phyloP scores from a whole-genome alignment of 1,140 invertebrate species.

The Formica selysi region DNA sequence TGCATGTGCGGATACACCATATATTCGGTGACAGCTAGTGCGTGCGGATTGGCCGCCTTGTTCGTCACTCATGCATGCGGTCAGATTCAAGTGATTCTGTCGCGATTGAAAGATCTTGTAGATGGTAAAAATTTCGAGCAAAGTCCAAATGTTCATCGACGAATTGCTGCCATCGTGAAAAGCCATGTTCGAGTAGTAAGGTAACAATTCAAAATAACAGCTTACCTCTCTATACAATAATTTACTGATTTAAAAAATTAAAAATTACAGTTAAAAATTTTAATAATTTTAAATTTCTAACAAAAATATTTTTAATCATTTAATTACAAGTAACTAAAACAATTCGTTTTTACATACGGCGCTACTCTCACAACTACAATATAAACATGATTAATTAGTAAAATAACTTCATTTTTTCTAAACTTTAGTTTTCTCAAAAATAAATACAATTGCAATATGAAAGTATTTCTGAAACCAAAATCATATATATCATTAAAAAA shows the following conservation, averaged over 20 bases:
- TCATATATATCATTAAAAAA: too few species aligned
- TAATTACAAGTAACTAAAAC: too few species aligned
- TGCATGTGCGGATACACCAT: slow-evolving; percentile 59
- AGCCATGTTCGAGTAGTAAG: slow-evolving; percentile 59
- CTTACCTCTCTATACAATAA: not conserved
- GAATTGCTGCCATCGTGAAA: slow-evolving; percentile 60
- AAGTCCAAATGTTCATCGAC: not conserved
- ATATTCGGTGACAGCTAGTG: slow-evolving; percentile 38
- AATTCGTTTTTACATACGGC: too few species aligned
- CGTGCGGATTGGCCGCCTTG: slow-evolving; percentile 65
- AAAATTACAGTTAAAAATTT: not conserved
- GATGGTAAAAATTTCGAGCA: not conserved
- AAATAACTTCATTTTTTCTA: too few species aligned
- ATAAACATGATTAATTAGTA: too few species aligned
- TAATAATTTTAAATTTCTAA: not conserved
- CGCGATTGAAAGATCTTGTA: slow-evolving; percentile 58
- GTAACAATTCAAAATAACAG: slow-evolving; percentile 1
- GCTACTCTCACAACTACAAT: too few species aligned
- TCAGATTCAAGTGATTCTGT: slow-evolving; percentile 69
- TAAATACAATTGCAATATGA: too few species aligned
- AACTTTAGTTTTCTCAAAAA: too few species aligned
- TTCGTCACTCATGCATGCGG: slow-evolving; percentile 68
- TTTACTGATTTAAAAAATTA: not conserved
- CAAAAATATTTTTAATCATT: not conserved
- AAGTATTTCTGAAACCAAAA: too few species aligned